Conservation (phyloP, 2,797 vertebrate genomes). For the Siniperca undulata region DNA sequence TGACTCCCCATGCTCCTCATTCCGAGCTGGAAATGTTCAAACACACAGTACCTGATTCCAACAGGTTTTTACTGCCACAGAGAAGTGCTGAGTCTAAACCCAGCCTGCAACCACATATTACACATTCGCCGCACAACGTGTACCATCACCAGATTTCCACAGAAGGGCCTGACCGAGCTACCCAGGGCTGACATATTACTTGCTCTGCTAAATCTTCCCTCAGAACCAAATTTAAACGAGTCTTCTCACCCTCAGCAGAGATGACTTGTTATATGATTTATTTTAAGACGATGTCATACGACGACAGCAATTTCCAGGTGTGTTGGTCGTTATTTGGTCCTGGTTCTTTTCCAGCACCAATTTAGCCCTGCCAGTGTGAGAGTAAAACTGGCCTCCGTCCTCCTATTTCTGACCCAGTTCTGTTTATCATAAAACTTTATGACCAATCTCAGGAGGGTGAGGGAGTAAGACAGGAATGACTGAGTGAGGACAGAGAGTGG, state of each 20-base stretch:
- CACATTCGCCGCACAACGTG: constrained; percentile 49
- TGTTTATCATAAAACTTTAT: constrained; percentile 83
- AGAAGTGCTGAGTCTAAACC: constrained; percentile 75
- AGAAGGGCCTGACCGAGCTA: constrained; percentile 38
- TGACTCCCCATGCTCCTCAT: constrained; percentile 77
- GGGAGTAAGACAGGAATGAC: constrained; percentile 42
- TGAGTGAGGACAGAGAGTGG: neutral
- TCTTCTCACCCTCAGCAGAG: constrained; percentile 26
- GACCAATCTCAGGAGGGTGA: constrained; percentile 69
- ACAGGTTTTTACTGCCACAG: constrained; percentile 73
- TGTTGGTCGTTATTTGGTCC: constrained; percentile 54
- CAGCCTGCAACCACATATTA: constrained; percentile 73
- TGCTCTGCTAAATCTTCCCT: constrained; percentile 42
- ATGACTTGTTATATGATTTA: constrained; percentile 61
- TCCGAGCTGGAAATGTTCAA: constrained; percentile 70
- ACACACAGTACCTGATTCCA: constrained; percentile 75
- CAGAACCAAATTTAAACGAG: constrained; percentile 43
- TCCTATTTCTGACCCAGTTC: constrained; percentile 79
- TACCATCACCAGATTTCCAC: constrained; percentile 62
- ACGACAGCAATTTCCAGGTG: constrained; percentile 66
- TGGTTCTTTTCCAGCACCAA: constrained; percentile 59
- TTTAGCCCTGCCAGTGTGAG: constrained; percentile 58
- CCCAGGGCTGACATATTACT: constrained; percentile 22
- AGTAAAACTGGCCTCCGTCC: constrained; percentile 62
- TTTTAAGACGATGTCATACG: constrained; percentile 51